Evolutionary conservation across 2,888 invertebrate genomes (phyloP).

Genomic region (Carterocephalus palaemon): DNA sequence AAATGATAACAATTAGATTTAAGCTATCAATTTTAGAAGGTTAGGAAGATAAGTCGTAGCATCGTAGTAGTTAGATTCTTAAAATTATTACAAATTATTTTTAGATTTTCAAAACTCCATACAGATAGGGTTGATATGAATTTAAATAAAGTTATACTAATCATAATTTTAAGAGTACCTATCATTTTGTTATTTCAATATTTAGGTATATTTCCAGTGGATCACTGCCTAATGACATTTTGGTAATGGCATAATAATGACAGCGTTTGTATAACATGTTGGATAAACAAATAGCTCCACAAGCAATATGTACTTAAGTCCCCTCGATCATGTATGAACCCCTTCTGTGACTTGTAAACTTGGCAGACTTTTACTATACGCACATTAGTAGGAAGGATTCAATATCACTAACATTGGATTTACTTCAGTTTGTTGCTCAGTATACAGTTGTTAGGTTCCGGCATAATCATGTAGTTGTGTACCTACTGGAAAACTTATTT

Average conservation of each 20-base stretch:
- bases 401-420: background rate
- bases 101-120: too few relatives aligned
- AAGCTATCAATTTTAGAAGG: too few relatives aligned
- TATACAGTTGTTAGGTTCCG: slow-evolving; percentile 15
- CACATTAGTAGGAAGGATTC: background rate
- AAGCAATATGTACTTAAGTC: slow-evolving; percentile 16
- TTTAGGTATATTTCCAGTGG: too few relatives aligned
- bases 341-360: slow-evolving; percentile 12
- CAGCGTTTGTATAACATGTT: slow-evolving; percentile 13
- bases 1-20: too few relatives aligned
- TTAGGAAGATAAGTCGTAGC: too few relatives aligned
- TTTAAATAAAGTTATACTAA: too few relatives aligned
- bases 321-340: slow-evolving; percentile 12
- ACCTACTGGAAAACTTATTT: slow-evolving; percentile 45
- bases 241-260: slow-evolving; percentile 13
- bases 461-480: slow-evolving; percentile 20
- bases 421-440: slow-evolving; percentile 4
- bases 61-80: too few relatives aligned
- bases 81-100: too few relatives aligned
- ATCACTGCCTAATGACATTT: too few relatives aligned
- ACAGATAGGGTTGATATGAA: too few relatives aligned
- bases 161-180: too few relatives aligned
- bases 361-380: slow-evolving; percentile 10
- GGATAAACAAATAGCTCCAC: slow-evolving; percentile 10
- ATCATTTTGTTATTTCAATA: too few relatives aligned